These are phyloP conservation scores for Clistopyga incitator DNA, from an alignment of 2,888 invertebrate genomes.

Conservation along the genomic window DNA sequence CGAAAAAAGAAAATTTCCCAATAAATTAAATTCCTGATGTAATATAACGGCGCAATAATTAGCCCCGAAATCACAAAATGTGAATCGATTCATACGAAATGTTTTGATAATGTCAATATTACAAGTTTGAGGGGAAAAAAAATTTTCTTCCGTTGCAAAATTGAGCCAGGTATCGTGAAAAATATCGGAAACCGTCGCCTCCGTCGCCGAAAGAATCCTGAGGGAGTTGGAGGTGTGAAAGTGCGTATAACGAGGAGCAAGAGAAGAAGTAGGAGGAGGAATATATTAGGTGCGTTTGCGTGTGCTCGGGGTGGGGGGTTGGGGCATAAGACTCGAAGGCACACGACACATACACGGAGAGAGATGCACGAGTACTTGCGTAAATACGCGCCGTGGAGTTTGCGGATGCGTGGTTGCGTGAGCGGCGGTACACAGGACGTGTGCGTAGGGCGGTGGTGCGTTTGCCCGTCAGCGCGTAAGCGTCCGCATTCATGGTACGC, in stretches of 20 bases:
- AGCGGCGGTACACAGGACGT: conserved; percentile 58
- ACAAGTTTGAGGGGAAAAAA: no score
- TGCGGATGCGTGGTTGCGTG: conserved; percentile 31
- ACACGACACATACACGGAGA: conserved; percentile 7
- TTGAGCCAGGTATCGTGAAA: conserved; percentile 17
- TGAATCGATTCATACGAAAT: no score
- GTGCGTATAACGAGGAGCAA: conserved; percentile 72
- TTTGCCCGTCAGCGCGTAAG: conserved; percentile 81
- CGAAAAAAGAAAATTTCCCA: no score
- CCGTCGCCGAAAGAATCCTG: conserved; percentile 47
- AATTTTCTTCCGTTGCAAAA: background rate
- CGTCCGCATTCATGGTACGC: conserved; percentile 82
- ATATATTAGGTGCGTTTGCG: conserved; percentile 53
- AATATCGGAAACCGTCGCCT: background rate
- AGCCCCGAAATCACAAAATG: no score
- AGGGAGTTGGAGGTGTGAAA: conserved; percentile 76
- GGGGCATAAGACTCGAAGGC: conserved; percentile 36
- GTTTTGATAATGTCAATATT: no score
- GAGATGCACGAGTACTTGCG: conserved; percentile 54
- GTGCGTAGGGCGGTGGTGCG: conserved; percentile 73
- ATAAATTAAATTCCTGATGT: no score
- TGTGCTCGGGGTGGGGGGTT: conserved; percentile 28
- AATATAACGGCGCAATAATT: no score
- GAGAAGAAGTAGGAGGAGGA: conserved; percentile 41
- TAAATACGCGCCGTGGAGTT: conserved; percentile 52